Conservation (phyloP, 2,888 invertebrate species). For the Dioctria rufipes region DNA sequence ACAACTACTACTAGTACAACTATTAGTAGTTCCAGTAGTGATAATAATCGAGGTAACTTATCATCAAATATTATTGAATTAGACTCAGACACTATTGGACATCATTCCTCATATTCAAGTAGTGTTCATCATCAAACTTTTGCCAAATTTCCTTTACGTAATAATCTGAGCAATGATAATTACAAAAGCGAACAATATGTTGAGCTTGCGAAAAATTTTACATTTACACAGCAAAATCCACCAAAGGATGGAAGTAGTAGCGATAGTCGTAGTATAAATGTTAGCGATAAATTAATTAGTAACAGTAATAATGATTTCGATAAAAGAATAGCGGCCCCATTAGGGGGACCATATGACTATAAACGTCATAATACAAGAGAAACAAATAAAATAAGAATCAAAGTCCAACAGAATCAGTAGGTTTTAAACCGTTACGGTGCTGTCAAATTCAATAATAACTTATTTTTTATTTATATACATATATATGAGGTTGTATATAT, state of each 20-base stretch:
- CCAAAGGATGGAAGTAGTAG: conserved; percentile 52
- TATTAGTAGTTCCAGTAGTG: conserved; percentile 21
- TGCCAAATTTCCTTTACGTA: conserved; percentile 10
- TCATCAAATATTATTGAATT: conserved; percentile 27
- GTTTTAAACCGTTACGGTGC: conserved; percentile 31
- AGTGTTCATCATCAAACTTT: conserved; percentile 16
- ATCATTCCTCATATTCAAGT: conserved; percentile 26
- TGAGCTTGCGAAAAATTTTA: conserved; percentile 35
- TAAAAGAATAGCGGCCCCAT: conserved; percentile 54
- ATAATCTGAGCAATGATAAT: conserved; percentile 28
- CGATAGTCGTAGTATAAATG: conserved; percentile 49
- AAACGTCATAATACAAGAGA: conserved; percentile 51
- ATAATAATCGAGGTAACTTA: conserved; percentile 9
- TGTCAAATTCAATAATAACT: conserved; percentile 18
- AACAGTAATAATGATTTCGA: conserved; percentile 51
- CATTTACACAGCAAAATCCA: conserved; percentile 11
- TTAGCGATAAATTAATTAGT: conserved; percentile 36
- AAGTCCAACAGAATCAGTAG: conserved; percentile 59
- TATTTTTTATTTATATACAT: neutral
- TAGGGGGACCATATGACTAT: conserved; percentile 58
- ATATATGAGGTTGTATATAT: no score
- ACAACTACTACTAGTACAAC: neutral
- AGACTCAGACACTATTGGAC: conserved; percentile 15
- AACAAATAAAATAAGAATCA: conserved; percentile 60
- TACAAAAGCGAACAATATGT: conserved; percentile 32